Percentiles rank a stretch among this genome's conserved stretches.
These are phyloP conservation scores for Lepidonotus clava DNA, from an alignment of 2,888 invertebrate genomes.

Conservation along the genomic window DNA sequence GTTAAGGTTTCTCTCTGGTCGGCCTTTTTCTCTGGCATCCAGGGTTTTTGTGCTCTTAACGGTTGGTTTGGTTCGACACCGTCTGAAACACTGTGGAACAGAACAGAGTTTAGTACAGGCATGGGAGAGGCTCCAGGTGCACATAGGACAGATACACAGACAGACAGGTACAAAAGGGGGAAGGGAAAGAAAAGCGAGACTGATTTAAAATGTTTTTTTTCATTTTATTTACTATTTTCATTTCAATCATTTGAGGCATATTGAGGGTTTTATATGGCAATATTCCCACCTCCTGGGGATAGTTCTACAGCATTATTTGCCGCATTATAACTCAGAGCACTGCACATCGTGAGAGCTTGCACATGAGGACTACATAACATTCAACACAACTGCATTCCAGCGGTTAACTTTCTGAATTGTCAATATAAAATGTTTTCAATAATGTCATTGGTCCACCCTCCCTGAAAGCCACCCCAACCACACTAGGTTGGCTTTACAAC, in stretches of 20 bases:
- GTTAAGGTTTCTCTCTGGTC: background rate
- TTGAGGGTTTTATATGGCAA: too few relatives aligned
- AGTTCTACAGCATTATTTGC: too few relatives aligned
- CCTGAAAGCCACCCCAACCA: background rate
- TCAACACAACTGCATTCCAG: background rate
- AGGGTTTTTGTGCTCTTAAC: background rate
- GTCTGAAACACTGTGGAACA: background rate
- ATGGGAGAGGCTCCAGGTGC: conserved; percentile 4
- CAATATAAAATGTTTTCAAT: conserved; percentile 15
- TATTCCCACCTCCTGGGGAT: too few relatives aligned
- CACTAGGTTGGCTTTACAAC: background rate
- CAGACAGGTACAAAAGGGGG: too few relatives aligned
- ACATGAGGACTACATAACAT: too few relatives aligned
- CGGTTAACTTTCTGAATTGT: conserved; percentile 15
- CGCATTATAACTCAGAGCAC: too few relatives aligned
- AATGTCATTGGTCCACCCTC: background rate
- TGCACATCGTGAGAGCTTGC: too few relatives aligned
- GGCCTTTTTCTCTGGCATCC: background rate
- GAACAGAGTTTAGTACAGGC: background rate
- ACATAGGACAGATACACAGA: background rate
- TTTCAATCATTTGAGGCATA: too few relatives aligned
- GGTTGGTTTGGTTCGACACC: too few relatives aligned
- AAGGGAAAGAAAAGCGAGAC: too few relatives aligned
- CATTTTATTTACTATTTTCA: too few relatives aligned
- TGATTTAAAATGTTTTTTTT: too few relatives aligned